Evolutionary conservation across 2,113 vertebrate genomes (phyloP).

Genomic region (Lagopus muta): DNA sequence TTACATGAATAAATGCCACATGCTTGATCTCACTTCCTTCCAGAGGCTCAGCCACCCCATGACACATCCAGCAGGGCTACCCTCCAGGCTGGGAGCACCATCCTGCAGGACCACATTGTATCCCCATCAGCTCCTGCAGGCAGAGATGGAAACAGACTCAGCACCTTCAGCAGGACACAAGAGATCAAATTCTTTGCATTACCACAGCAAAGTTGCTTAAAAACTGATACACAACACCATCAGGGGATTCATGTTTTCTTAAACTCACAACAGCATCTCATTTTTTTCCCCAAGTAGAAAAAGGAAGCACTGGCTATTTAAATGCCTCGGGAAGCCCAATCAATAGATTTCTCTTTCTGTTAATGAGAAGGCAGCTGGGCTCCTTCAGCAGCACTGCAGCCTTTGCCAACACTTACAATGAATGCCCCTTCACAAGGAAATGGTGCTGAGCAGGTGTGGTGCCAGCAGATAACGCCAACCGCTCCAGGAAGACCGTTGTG

Average conservation of each 20-base stretch:
- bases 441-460: neutral
- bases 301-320: neutral
- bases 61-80: neutral
- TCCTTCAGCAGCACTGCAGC: neutral
- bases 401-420: fast-evolving
- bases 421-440: neutral
- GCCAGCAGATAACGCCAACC: neutral
- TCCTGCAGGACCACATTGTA: neutral
- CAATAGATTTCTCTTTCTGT: neutral
- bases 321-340: fast-evolving
- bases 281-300: conserved; percentile 31
- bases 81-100: neutral
- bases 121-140: neutral
- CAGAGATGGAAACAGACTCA: neutral
- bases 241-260: neutral
- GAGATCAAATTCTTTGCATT: conserved; percentile 58
- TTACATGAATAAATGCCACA: neutral
- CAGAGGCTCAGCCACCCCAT: neutral
- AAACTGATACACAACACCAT: neutral
- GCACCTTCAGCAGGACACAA: neutral
- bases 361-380: neutral
- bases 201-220: conserved; percentile 1
- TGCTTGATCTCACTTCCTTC: neutral
- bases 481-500: neutral
- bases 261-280: neutral